phyloP scores from a whole-genome alignment of 2,888 invertebrate species.

The Lepidochrysops patricia region DNA sequence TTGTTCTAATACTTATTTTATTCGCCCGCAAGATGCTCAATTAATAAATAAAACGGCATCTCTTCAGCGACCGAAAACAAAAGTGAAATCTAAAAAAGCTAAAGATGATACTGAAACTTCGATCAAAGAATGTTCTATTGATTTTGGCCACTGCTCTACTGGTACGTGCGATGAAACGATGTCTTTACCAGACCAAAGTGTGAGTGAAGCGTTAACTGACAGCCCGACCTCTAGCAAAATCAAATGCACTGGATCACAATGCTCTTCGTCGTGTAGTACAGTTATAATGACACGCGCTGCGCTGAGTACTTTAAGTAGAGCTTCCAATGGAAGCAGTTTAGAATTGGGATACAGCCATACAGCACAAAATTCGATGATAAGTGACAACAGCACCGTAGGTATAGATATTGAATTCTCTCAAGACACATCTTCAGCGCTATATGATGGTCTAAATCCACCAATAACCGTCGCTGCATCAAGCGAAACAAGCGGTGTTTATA shows the following conservation, averaged over 20 bases:
- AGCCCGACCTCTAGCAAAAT: slow-evolving; percentile 74
- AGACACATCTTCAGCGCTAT: slow-evolving; percentile 75
- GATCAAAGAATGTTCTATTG: slow-evolving; percentile 38
- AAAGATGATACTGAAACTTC: slow-evolving; percentile 45
- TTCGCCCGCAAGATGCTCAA: slow-evolving; percentile 42
- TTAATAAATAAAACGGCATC: slow-evolving; percentile 53
- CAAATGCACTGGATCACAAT: slow-evolving; percentile 84
- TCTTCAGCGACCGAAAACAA: slow-evolving; percentile 50
- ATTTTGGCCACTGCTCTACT: slow-evolving; percentile 34
- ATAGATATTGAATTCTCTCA: slow-evolving; percentile 77
- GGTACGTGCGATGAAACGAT: slow-evolving; percentile 47
- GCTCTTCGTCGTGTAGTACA: slow-evolving; percentile 90
- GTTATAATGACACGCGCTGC: slow-evolving; percentile 81
- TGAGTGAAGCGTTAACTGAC: slow-evolving; percentile 66
- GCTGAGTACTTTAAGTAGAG: slow-evolving; percentile 71
- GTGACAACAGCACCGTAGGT: slow-evolving; percentile 80
- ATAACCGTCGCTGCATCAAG: slow-evolving; percentile 81
- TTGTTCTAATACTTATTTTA: slow-evolving; percentile 67
- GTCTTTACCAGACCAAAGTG: slow-evolving; percentile 56
- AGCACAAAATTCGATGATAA: slow-evolving; percentile 87
- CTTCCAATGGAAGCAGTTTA: slow-evolving; percentile 86
- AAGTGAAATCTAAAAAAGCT: slow-evolving; percentile 41
- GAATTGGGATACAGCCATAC: slow-evolving; percentile 91
- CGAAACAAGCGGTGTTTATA: slow-evolving; percentile 90
- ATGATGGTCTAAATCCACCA: slow-evolving; percentile 64